A percentile compares a stretch with the other conserved stretches of the same genome.
phyloP scores from a whole-genome alignment of 2,113 vertebrate genomes.

The Polypterus bichir region DNA sequence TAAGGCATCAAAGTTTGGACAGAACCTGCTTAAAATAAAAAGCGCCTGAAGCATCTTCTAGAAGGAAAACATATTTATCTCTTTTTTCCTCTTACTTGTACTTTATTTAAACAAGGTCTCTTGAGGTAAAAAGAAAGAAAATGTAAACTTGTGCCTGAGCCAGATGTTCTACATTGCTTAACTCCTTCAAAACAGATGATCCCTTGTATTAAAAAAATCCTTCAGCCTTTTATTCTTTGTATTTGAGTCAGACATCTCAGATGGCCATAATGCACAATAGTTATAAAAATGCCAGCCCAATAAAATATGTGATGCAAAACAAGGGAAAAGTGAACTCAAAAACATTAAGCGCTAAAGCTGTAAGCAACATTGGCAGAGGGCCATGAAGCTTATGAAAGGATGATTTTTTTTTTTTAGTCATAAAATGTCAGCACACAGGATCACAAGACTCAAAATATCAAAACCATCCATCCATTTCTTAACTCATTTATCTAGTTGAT shows the following conservation, averaged over 20 bases:
- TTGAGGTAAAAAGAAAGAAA: conserved; percentile 3
- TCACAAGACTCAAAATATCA: no score
- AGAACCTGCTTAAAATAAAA: background rate
- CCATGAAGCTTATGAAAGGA: no score
- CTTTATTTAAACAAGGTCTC: conserved; percentile 4
- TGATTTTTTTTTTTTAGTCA: no score
- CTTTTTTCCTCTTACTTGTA: background rate
- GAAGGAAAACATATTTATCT: conserved; percentile 2
- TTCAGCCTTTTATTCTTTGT: background rate
- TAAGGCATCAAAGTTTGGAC: conserved; percentile 1
- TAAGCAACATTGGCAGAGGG: no score
- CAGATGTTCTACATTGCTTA: conserved; percentile 4
- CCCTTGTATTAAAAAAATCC: background rate
- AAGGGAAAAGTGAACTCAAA: no score
- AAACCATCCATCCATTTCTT: no score
- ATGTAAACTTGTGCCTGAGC: conserved; percentile 1
- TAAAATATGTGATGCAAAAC: no score
- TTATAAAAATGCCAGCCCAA: no score
- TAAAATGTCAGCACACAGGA: no score
- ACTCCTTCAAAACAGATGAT: conserved; percentile 5
- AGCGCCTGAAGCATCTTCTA: conserved; percentile 1
- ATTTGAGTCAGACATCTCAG: background rate
- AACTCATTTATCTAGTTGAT: no score
- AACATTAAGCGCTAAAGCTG: no score
- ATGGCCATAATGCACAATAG: no score